Conservation (phyloP, 2,888 invertebrate genomes). For the Globia sparganii region DNA sequence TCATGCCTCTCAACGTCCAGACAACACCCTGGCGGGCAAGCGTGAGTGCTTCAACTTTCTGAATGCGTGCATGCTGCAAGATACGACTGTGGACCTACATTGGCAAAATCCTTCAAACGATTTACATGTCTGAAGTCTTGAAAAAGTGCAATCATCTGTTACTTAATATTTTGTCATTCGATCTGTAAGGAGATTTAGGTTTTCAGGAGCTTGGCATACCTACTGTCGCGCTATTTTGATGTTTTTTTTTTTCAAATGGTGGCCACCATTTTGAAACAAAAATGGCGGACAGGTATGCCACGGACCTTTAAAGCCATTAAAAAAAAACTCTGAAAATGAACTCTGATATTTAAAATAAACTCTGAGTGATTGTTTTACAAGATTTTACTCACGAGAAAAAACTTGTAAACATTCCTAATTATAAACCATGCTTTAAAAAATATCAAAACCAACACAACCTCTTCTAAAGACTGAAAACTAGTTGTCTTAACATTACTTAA, state of each 20-base stretch:
- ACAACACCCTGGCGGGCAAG: slow-evolving; percentile 30
- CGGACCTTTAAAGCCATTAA: too few relatives aligned
- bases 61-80: slow-evolving; percentile 41
- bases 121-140: background rate
- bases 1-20: slow-evolving; percentile 46
- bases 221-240: too few relatives aligned
- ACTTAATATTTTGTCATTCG: background rate
- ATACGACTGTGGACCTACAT: slow-evolving; percentile 28
- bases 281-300: too few relatives aligned
- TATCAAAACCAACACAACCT: background rate
- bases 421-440: background rate
- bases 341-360: background rate
- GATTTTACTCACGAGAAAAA: background rate
- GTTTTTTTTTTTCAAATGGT: too few relatives aligned
- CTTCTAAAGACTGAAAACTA: background rate
- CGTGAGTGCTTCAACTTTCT: slow-evolving; percentile 24
- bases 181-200: too few relatives aligned
- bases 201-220: too few relatives aligned
- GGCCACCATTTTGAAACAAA: too few relatives aligned
- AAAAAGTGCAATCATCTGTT: background rate
- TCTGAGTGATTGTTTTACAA: background rate
- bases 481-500: background rate
- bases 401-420: background rate
- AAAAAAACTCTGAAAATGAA: background rate
- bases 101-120: slow-evolving; percentile 28